These are phyloP conservation scores for Sebastes hubbsi DNA, from an alignment of 2,797 vertebrate genomes.

Conservation along the genomic window DNA sequence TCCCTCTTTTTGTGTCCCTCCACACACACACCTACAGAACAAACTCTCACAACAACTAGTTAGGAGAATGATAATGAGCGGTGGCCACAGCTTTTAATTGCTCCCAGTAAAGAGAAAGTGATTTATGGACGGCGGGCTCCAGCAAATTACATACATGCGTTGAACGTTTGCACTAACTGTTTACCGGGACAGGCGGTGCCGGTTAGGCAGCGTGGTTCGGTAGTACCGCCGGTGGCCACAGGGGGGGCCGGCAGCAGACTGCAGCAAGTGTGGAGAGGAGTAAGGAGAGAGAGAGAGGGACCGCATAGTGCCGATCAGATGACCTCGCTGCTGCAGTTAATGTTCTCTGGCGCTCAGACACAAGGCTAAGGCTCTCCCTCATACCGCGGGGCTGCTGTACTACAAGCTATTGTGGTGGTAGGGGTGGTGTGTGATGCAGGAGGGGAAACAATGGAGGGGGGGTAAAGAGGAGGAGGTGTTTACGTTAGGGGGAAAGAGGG, in stretches of 20 bases:
- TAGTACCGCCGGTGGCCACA: conserved; percentile 59
- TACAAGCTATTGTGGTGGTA: conserved; percentile 66
- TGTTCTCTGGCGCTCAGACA: conserved; percentile 77
- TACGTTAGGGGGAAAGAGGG: conserved; percentile 6
- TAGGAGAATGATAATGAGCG: conserved; percentile 25
- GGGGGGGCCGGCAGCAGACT: conserved; percentile 63
- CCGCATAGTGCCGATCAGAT: conserved; percentile 79
- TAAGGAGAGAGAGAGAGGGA: conserved; percentile 51
- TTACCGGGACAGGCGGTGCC: conserved; percentile 29
- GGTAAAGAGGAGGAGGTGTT: conserved; percentile 2
- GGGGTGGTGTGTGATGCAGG: conserved; percentile 27
- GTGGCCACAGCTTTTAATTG: conserved; percentile 32
- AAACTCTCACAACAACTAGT: conserved; percentile 35
- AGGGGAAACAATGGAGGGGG: conserved; percentile 28
- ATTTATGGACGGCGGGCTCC: conserved; percentile 24
- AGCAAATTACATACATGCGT: conserved; percentile 33
- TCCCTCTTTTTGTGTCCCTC: conserved; percentile 13
- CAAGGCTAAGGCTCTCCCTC: conserved; percentile 69
- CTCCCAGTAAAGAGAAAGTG: conserved; percentile 31
- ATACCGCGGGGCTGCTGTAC: conserved; percentile 66
- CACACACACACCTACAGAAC: not conserved
- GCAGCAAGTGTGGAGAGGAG: conserved; percentile 70
- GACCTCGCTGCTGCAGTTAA: conserved; percentile 84
- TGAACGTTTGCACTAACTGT: conserved; percentile 1
- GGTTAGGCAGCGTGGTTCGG: conserved; percentile 14